These are phyloP conservation scores for Steatocranus sp. DNA, from an alignment of 2,797 vertebrate genomes.

Conservation along the genomic window DNA sequence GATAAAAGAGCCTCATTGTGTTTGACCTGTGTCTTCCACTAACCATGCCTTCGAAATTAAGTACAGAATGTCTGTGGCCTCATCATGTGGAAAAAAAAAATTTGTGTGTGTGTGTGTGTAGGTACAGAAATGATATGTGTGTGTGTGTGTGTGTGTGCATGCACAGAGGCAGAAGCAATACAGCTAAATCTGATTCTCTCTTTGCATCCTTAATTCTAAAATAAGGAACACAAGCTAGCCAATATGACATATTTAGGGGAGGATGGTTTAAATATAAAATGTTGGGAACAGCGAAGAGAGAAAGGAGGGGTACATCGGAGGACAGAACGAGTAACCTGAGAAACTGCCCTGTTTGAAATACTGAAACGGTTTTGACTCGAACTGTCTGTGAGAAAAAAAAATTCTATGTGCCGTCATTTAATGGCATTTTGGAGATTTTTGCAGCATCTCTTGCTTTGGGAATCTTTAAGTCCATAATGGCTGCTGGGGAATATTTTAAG, in stretches of 20 bases:
- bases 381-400: neutral
- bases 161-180: neutral
- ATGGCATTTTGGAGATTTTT: constrained; percentile 44
- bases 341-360: neutral
- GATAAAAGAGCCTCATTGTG: constrained; percentile 63
- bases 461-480: constrained; percentile 64
- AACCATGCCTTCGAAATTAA: constrained; percentile 64
- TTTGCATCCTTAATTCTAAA: constrained; percentile 69
- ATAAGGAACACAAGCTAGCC: constrained; percentile 63
- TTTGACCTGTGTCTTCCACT: constrained; percentile 56
- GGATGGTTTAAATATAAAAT: constrained; percentile 52
- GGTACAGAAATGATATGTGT: neutral
- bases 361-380: neutral
- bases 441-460: constrained; percentile 43
- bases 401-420: constrained; percentile 23
- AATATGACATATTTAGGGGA: constrained; percentile 51
- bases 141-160: neutral
- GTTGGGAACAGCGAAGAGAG: neutral
- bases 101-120: constrained; percentile 1
- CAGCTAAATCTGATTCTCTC: constrained; percentile 50
- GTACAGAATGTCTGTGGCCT: constrained; percentile 55
- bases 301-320: neutral
- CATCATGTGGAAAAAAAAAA: constrained; percentile 61
- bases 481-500: constrained; percentile 62
- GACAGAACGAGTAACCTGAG: neutral